phyloP scores from a whole-genome alignment of 2,888 invertebrate genomes.

The Junonia oenone region DNA sequence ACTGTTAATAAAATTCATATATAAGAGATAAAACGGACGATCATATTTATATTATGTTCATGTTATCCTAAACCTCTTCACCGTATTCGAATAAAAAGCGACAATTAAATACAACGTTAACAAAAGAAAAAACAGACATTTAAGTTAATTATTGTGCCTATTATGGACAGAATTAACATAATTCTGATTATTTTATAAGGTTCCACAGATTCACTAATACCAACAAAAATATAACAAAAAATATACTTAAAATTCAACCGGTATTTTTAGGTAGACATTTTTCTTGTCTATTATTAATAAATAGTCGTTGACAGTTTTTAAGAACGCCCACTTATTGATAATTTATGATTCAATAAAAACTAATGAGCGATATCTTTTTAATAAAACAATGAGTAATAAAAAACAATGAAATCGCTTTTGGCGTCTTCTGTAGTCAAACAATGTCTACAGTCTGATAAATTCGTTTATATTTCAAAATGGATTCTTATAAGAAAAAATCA shows the following conservation, averaged over 20 bases:
- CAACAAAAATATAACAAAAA: background rate
- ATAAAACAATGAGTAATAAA: constrained; percentile 7
- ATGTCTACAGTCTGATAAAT: background rate
- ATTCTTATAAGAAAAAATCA: background rate
- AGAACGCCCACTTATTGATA: background rate
- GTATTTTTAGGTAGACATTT: no score
- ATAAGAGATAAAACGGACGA: background rate
- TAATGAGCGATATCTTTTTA: constrained; percentile 4
- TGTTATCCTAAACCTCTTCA: background rate
- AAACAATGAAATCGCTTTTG: constrained; percentile 5
- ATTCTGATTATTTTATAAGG: background rate
- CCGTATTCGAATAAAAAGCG: background rate
- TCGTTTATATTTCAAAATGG: background rate
- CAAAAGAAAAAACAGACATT: no score
- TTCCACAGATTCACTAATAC: background rate
- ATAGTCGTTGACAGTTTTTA: background rate
- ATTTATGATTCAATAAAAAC: background rate
- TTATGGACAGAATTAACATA: background rate
- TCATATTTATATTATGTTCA: background rate
- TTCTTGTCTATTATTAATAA: background rate
- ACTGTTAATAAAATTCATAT: background rate
- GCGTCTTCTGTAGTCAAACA: background rate
- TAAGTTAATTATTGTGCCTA: no score
- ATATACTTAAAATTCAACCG: background rate
- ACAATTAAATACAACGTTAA: background rate